Evolutionary conservation across 2,888 invertebrate species (phyloP).

Genomic region (Lordiphosa fenestrarum): DNA sequence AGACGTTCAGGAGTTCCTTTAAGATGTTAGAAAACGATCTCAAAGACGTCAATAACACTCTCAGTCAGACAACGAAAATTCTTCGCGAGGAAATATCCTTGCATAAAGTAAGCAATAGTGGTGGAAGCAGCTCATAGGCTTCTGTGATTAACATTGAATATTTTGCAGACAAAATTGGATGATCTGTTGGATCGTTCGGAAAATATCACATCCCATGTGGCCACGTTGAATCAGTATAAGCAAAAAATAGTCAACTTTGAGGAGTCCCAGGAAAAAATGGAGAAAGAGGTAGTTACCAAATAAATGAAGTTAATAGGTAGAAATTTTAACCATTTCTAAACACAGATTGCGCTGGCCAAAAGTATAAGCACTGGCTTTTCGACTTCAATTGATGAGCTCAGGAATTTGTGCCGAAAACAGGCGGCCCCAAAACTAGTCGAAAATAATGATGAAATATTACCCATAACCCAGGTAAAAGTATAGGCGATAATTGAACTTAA

Average conservation of each 20-base stretch:
- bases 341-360: slow-evolving; percentile 33
- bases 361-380: slow-evolving; percentile 35
- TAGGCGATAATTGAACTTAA: background rate
- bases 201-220: slow-evolving; percentile 78
- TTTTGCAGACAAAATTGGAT: slow-evolving; percentile 70
- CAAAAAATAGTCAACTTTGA: slow-evolving; percentile 66
- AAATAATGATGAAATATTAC: slow-evolving; percentile 15
- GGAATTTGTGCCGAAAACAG: slow-evolving; percentile 35
- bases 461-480: slow-evolving; percentile 19
- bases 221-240: slow-evolving; percentile 76
- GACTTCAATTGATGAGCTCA: slow-evolving; percentile 42
- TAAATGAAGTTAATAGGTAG: too few species aligned
- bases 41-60: slow-evolving; percentile 72
- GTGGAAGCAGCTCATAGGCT: background rate
- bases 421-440: slow-evolving; percentile 16
- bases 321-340: background rate
- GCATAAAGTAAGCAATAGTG: slow-evolving; percentile 64
- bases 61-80: slow-evolving; percentile 73
- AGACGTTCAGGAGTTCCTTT: slow-evolving; percentile 53
- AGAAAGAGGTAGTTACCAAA: slow-evolving; percentile 62
- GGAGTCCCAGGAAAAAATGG: slow-evolving; percentile 62
- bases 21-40: slow-evolving; percentile 67
- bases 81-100: slow-evolving; percentile 66
- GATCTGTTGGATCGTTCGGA: slow-evolving; percentile 75
- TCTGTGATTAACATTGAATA: slow-evolving; percentile 1